A percentile compares a stretch with the other conserved stretches of the same genome.
Evolutionary conservation across 2,888 invertebrate genomes (phyloP).

Genomic region (Allygus modestus): DNA sequence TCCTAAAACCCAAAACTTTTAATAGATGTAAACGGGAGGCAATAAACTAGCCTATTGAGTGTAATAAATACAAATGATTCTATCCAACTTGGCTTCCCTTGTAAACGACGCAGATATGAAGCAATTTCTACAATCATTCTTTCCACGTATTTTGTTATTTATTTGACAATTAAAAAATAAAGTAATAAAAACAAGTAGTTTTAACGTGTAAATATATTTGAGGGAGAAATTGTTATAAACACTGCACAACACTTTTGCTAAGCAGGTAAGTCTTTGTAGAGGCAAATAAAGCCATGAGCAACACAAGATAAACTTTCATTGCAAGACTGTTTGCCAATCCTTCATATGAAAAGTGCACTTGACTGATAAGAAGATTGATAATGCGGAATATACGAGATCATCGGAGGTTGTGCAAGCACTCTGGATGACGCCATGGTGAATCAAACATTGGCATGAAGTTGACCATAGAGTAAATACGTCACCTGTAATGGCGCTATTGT

Average conservation of each 20-base stretch:
- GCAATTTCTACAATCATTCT: too few species aligned
- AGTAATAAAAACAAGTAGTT: too few species aligned
- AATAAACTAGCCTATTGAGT: too few species aligned
- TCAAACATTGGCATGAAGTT: neutral
- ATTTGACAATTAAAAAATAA: too few species aligned
- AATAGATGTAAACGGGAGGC: too few species aligned
- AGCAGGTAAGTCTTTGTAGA: neutral
- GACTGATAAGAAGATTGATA: conserved; percentile 3
- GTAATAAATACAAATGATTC: too few species aligned
- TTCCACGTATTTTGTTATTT: too few species aligned
- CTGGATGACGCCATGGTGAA: neutral
- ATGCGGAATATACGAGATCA: neutral
- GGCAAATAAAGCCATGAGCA: neutral
- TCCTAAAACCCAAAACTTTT: too few species aligned
- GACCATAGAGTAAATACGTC: neutral
- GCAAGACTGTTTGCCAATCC: neutral
- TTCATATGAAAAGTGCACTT: neutral
- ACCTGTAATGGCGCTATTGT: neutral
- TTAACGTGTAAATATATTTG: too few species aligned
- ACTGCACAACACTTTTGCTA: neutral
- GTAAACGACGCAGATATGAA: too few species aligned
- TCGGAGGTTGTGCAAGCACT: neutral
- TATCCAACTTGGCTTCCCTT: too few species aligned
- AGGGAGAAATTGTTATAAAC: too few species aligned
- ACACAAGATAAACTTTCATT: neutral